Base-by-base conservation (phyloP, 2,888 invertebrate genomes). In the Nymphalis c-album region DNA sequence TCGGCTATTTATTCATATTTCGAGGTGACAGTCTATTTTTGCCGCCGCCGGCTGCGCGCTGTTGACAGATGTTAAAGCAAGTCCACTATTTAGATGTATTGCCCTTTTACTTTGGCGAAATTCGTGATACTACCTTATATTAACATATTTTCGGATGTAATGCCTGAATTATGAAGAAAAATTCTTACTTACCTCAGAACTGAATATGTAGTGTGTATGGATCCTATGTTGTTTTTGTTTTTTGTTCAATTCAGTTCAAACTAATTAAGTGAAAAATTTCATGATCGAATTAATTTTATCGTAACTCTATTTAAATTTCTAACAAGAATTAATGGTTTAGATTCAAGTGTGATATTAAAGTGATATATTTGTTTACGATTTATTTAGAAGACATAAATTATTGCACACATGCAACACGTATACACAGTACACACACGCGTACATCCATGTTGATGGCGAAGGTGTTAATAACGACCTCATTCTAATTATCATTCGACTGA, bases 11-110 rank as follows among this genome's bases (percentile, higher is more conserved):
- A 84, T 84, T 85, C 81, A 81, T 85, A 83, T 80, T 81, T 75
- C 82, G 85, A 84, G 84, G 86, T 80, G 82, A 82, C 81, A 76
- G 70, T 80, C 82, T 87, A 87, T 87, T 87, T 86, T 77, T 69
- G 83, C 73, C 58, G 50, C 70, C 74, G 74, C 77, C 72, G 77
- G 76, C 75, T 75, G 62, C 48, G 55, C 62, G 31, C 50, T 67
- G 67, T 57, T 70, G 71, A 71, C 67, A 71, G 63, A 60, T 71
- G 51, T 63, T 66, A 22, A 53, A 60, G 60, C 63, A 69, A 67
- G 62, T 57, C 57, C 67, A 26, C 60, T 53, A 65, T 51, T 51
- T 22, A 7, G 20, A 22, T 51, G 51, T 22, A 51, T 65, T 68
- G 64, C 55, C 58, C 58, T 64, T 67, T 67, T 64, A 63, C 63